Base-by-base conservation (phyloP, 1,140 invertebrate species). In the Mya arenaria region DNA sequence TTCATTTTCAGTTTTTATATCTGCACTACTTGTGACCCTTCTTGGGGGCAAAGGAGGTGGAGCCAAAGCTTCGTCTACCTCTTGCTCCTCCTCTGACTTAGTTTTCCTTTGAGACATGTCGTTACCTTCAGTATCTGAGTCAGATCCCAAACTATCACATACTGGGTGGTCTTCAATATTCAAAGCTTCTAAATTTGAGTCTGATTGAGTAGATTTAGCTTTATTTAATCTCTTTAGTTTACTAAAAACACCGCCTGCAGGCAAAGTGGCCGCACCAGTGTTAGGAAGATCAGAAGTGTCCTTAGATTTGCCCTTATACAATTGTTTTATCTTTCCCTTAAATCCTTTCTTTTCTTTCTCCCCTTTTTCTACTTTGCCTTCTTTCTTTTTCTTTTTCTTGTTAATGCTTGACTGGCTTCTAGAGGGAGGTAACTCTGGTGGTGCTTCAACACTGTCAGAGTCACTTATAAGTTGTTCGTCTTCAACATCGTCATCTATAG, bases 141-240 rank as follows among this genome's bases (percentile, higher is more conserved):
- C 77, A 10, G 77, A 69, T 19, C 77, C 77, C 62, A 69, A 65
- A 71, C 77, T 80, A 28, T 80, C 77, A 71, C 77, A 80, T 0
- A 80, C 63, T 23, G 77, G 77, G 39, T 60, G 60, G 6, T 71
- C 56, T 30, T 80, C 77, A 15, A 69, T 52, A 3, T 28, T 17
- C 8, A 80, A 69, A 13, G 37, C 41, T 28, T 73, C 79, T 13
- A 82, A 44, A 82, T 55, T 82, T 65, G 58, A 52, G 6, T 32
- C 68, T 17, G 71, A 73, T 62, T 34, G 48, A 32, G 23, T 52
- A 19, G 60, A 39, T 56, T 82, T 82, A 8, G 56, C 65, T 48
- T 82, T 82, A 30, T 82, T 82, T 8, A 82, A 56, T 15, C 73
- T 80, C n/a, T 56, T 72, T n/a, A 82, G 55, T 72, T 82, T 82